Conservation (phyloP, 2,113 vertebrate genomes). For the Rhipidura dahli region DNA sequence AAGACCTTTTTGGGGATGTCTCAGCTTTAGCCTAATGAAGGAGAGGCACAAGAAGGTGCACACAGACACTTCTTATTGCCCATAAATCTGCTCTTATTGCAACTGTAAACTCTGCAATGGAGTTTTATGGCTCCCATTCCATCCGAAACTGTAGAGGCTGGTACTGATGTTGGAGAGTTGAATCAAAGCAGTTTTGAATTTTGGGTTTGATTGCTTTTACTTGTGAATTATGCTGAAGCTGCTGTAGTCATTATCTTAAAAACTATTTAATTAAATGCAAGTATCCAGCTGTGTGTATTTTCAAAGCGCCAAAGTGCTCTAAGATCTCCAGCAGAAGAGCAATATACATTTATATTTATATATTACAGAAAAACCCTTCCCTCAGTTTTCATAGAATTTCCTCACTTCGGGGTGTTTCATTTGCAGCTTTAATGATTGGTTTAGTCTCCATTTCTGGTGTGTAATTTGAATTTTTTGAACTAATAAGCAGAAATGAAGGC, state of each 20-base stretch:
- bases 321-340: neutral
- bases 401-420: neutral
- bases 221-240: slow-evolving; percentile 26
- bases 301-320: neutral
- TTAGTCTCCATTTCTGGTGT: neutral
- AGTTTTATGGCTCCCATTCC: slow-evolving; percentile 8
- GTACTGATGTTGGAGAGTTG: neutral
- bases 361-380: neutral
- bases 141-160: neutral
- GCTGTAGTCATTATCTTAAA: slow-evolving; percentile 25
- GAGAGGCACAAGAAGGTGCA: neutral
- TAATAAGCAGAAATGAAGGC: neutral
- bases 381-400: neutral
- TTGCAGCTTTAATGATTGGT: neutral
- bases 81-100: slow-evolving; percentile 31
- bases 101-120: neutral
- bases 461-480: neutral
- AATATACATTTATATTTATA: neutral
- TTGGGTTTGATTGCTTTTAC: slow-evolving; percentile 33
- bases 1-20: neutral
- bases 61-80: neutral
- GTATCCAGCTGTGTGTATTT: slow-evolving; percentile 38
- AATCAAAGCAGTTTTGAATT: neutral
- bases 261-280: slow-evolving; percentile 53
- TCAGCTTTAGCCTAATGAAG: neutral